These are phyloP conservation scores for Natator depressus DNA, from an alignment of 2,113 vertebrate species.

Conservation along the genomic window DNA sequence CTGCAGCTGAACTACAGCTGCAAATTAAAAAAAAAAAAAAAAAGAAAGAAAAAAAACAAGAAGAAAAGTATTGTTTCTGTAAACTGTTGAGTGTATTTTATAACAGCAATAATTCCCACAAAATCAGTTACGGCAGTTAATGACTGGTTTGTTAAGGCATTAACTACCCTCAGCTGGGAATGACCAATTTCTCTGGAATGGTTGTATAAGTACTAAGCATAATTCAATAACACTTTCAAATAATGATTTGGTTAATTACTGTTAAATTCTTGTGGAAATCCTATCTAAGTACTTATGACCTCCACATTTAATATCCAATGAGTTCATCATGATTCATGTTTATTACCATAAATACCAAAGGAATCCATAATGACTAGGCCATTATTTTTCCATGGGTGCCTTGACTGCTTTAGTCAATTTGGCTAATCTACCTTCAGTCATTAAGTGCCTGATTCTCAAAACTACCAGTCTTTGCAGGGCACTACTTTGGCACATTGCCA, in stretches of 20 bases:
- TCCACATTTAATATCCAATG: constrained; percentile 76
- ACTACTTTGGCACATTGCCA: constrained; percentile 45
- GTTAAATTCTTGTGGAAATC: constrained; percentile 79
- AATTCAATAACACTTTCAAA: constrained; percentile 80
- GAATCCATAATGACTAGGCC: constrained; percentile 72
- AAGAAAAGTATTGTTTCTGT: constrained; percentile 72
- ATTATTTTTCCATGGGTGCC: constrained; percentile 68
- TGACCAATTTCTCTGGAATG: constrained; percentile 77
- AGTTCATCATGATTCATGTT: constrained; percentile 82
- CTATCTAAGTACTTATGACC: constrained; percentile 74
- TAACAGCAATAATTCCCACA: constrained; percentile 82
- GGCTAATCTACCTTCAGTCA: constrained; percentile 69
- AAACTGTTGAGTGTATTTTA: constrained; percentile 80
- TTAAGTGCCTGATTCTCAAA: constrained; percentile 70
- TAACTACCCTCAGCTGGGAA: constrained; percentile 82
- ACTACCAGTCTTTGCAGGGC: constrained; percentile 55
- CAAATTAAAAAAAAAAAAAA: constrained; percentile 63
- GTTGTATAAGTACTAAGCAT: constrained; percentile 76
- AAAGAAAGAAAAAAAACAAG: not conserved
- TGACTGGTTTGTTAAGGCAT: constrained; percentile 81
- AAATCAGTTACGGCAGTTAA: constrained; percentile 83
- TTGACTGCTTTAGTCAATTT: constrained; percentile 74
- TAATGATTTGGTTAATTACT: constrained; percentile 81
- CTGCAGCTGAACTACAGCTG: constrained; percentile 80
- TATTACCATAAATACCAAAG: constrained; percentile 78